phyloP scores from a whole-genome alignment of 2,888 invertebrate species.

The Hesperia comma region DNA sequence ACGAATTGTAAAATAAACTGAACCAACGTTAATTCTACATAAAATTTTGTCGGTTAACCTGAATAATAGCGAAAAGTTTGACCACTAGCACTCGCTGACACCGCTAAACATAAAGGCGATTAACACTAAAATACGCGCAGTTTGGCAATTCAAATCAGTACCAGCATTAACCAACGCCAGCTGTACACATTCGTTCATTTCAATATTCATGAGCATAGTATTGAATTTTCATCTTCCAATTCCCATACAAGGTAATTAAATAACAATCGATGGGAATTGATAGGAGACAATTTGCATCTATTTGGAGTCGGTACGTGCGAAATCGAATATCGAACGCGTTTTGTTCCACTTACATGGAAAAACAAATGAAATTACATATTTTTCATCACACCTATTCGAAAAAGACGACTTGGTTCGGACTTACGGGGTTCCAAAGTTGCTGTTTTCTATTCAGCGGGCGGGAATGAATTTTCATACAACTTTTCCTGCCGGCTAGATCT shows the following conservation, averaged over 20 bases:
- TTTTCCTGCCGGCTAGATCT: too few species aligned
- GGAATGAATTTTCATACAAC: too few species aligned
- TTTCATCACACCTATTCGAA: too few species aligned
- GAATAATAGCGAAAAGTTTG: too few species aligned
- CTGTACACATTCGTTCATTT: constrained; percentile 25
- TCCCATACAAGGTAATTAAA: constrained; percentile 27
- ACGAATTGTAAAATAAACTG: too few species aligned
- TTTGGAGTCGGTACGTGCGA: constrained; percentile 1
- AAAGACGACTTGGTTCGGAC: too few species aligned
- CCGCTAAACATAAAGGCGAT: constrained; percentile 5
- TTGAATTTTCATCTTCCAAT: constrained; percentile 34
- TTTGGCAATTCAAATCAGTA: constrained; percentile 16
- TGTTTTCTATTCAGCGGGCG: too few species aligned
- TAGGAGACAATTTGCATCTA: constrained; percentile 32
- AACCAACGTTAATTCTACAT: too few species aligned
- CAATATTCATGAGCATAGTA: constrained; percentile 31
- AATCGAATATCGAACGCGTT: not conserved
- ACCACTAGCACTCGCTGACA: not conserved
- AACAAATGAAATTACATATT: not conserved
- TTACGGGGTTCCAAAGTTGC: too few species aligned
- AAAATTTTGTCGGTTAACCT: too few species aligned
- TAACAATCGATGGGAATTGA: constrained; percentile 32
- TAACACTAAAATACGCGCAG: constrained; percentile 15
- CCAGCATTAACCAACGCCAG: constrained; percentile 18
- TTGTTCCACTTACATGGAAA: not conserved